Percentiles rank a stretch among this genome's conserved stretches.
phyloP scores from a whole-genome alignment of 2,797 vertebrate species.

The Pygocentrus nattereri region DNA sequence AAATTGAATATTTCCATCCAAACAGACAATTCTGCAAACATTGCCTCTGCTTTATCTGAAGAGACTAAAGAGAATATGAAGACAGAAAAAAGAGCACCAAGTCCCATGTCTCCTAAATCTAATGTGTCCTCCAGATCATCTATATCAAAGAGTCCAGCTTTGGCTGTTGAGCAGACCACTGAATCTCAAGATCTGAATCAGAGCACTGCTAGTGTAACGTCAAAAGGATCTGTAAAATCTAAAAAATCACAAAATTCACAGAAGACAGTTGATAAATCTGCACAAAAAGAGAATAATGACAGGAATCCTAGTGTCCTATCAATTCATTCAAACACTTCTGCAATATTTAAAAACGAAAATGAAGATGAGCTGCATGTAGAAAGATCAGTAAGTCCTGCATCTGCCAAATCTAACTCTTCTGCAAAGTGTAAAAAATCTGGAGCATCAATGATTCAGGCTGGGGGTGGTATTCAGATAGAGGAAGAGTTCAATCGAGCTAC shows the following conservation, averaged over 20 bases:
- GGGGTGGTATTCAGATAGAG: neutral
- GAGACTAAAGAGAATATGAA: constrained; percentile 22
- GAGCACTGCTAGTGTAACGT: constrained; percentile 20
- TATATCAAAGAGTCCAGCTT: constrained; percentile 29
- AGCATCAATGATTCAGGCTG: neutral
- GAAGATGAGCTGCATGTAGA: neutral
- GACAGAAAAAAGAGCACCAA: constrained; percentile 56
- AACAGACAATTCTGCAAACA: constrained; percentile 32
- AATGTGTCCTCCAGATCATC: constrained; percentile 35
- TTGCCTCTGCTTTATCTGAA: constrained; percentile 13
- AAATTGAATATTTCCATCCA: constrained; percentile 38
- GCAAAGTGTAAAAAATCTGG: neutral
- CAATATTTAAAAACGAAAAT: constrained; percentile 1
- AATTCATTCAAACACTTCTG: constrained; percentile 34
- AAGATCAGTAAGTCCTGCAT: neutral
- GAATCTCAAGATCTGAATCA: constrained; percentile 7
- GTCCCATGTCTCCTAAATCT: constrained; percentile 53
- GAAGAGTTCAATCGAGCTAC: neutral
- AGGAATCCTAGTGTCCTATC: constrained; percentile 1
- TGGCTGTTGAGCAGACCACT: neutral
- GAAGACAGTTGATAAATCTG: neutral
- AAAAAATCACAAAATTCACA: constrained; percentile 6
- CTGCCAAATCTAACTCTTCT: constrained; percentile 1
- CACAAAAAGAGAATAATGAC: neutral
- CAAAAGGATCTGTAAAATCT: constrained; percentile 31